A percentile compares a stretch with the other conserved stretches of the same genome.
phyloP scores from a whole-genome alignment of 2,113 vertebrate genomes.

The Pseudorhombus dupliciocellatus region DNA sequence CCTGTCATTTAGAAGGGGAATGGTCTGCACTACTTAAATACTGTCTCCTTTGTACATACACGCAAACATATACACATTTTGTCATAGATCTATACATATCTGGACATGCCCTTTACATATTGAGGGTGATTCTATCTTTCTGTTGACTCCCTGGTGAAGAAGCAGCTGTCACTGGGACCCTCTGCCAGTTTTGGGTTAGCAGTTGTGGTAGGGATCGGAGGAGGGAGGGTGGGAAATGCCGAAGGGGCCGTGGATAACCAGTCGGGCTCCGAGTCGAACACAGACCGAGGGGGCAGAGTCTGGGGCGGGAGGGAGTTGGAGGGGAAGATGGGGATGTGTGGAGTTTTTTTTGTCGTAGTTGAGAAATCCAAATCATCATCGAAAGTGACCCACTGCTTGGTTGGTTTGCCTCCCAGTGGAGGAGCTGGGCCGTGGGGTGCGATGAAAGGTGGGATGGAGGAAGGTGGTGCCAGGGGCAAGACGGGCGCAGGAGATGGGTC shows the following conservation, averaged over 20 bases:
- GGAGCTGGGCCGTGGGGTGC: constrained; percentile 54
- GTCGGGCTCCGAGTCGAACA: constrained; percentile 74
- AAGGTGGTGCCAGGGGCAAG: constrained; percentile 58
- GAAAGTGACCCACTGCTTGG: constrained; percentile 91
- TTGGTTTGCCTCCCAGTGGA: constrained; percentile 48
- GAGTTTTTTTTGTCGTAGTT: constrained; percentile 26
- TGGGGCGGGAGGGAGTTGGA: constrained; percentile 35
- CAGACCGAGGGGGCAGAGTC: constrained; percentile 57
- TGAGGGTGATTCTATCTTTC: constrained; percentile 81
- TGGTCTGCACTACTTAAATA: constrained; percentile 66
- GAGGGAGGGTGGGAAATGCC: constrained; percentile 81
- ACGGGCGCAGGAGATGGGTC: constrained; percentile 17
- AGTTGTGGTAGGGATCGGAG: constrained; percentile 80
- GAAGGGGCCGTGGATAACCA: constrained; percentile 78
- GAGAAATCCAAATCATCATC: constrained; percentile 73
- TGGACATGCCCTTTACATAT: constrained; percentile 57
- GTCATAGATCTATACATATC: constrained; percentile 71
- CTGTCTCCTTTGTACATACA: constrained; percentile 74
- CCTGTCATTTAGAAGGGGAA: constrained; percentile 2
- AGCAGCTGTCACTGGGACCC: constrained; percentile 61
- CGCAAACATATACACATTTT: constrained; percentile 66
- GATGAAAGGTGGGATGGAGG: constrained; percentile 50
- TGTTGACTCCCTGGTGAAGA: constrained; percentile 81
- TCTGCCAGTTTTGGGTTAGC: constrained; percentile 63
- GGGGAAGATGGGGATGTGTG: constrained; percentile 36